Percentiles rank a stretch among this genome's conserved stretches.
Conservation (phyloP, 2,797 vertebrate species). For the Okamejei kenojei region DNA sequence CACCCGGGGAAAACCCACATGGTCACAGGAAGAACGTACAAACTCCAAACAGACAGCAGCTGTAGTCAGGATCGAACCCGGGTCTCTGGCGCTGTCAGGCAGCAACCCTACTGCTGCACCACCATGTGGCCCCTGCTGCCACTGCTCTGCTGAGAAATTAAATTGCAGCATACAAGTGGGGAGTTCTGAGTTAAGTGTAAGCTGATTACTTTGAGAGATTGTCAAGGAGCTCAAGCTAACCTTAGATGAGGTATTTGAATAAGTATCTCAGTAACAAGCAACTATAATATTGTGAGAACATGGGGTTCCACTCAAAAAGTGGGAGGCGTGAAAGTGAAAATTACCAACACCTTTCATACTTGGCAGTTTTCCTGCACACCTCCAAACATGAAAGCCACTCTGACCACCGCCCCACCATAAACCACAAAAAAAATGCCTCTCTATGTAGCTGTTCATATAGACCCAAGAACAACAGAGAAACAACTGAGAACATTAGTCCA, state of each 20-base stretch:
- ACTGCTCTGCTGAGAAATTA: background rate
- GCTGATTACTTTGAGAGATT: background rate
- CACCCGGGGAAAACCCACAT: too few relatives aligned
- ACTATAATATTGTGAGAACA: background rate
- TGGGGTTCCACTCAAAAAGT: background rate
- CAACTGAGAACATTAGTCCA: background rate
- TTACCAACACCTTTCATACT: background rate
- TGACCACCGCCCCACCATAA: background rate
- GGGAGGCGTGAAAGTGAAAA: background rate
- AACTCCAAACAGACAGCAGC: too few relatives aligned
- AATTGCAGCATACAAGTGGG: background rate
- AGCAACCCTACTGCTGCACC: too few relatives aligned
- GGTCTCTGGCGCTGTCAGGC: too few relatives aligned
- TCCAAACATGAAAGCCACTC: background rate
- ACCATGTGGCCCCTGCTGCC: too few relatives aligned
- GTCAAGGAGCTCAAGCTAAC: background rate
- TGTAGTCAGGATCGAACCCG: too few relatives aligned
- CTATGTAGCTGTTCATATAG: background rate
- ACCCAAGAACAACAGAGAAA: background rate
- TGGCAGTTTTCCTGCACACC: background rate
- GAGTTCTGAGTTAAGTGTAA: background rate
- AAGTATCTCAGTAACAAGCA: background rate
- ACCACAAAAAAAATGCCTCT: background rate
- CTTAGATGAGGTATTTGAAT: conserved; percentile 12
- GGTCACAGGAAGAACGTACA: too few relatives aligned